Conservation (phyloP, 2,888 invertebrate species). For the Drosophila aldrichi region DNA sequence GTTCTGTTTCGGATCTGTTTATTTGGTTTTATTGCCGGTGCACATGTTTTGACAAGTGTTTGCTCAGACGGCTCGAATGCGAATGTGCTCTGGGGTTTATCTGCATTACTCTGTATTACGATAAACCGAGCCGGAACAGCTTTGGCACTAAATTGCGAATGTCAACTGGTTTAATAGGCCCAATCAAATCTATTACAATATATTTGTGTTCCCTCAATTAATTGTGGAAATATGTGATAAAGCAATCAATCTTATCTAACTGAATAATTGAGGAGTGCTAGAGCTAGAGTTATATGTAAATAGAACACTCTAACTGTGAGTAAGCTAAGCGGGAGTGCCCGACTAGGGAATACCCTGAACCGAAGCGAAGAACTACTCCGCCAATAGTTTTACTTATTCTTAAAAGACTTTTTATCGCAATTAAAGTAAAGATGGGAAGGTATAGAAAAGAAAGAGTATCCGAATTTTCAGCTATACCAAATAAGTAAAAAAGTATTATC, state of each 20-base stretch:
- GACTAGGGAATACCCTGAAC: not conserved
- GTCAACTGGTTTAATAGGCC: not conserved
- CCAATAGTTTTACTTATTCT: no score
- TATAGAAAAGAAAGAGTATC: no score
- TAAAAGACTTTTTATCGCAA: no score
- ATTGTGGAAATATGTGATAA: not conserved
- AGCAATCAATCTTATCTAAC: not conserved
- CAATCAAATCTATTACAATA: not conserved
- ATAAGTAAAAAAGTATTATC: no score
- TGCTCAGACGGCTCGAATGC: not conserved
- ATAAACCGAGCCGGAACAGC: not conserved
- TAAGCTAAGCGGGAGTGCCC: not conserved
- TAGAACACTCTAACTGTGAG: not conserved
- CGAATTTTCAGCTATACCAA: no score
- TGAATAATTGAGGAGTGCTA: not conserved
- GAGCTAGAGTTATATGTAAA: not conserved
- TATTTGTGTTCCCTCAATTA: not conserved
- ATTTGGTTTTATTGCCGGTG: slow-evolving; percentile 3
- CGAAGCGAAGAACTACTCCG: no score
- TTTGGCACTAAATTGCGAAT: not conserved
- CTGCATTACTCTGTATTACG: not conserved
- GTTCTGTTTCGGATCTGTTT: slow-evolving; percentile 4
- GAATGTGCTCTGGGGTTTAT: slow-evolving; percentile 7
- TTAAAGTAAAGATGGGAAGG: no score
- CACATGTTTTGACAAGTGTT: slow-evolving; percentile 8